Evolutionary conservation across 2,888 invertebrate species (phyloP), one percentile per base, ranked within the genome.

Genomic region (Polyploca ridens): DNA sequence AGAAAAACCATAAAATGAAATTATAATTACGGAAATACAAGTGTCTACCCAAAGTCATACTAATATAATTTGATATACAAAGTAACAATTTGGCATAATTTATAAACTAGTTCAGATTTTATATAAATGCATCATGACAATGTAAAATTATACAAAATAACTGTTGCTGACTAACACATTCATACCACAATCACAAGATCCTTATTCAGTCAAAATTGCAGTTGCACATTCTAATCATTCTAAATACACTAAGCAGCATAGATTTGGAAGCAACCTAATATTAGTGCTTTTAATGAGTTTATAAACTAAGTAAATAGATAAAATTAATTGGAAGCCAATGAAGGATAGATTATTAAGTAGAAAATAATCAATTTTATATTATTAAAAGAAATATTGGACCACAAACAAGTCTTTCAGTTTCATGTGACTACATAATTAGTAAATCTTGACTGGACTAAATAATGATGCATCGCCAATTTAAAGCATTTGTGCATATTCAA

Each of bases 11-110:
- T 74, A 71, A 73, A 73, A 71, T 68, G 68, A 72, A 73, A 69
- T 66, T 66, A 46, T 66, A 62, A 61, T 57, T 66, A 63, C 59
- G 60, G 62, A 69, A 67, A 66, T 72, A 67, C 76, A 72, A 68
- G 77, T 78, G 77, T 83, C 76, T 82, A 81, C 70, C 82, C 70
- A 77, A 77, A 72, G 78, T 83, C 75, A 82, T 80, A 80, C 74
- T 78, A 75, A 78, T 82, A 84, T 78, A 85, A 82, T 86, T 88
- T 83, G 84, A 85, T 87, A 81, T 85, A 91, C 81, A 91, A 91
- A 90, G 89, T 90, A 90, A 88, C 78, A 86, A 90, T 93, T 94
- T 92, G 91, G 91, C 88, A 91, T 91, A 88, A 85, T 87, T 84
- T 85, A 81, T 81, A 88, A 60, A 84, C 88, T 91, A 91, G 84